Conservation (phyloP, 2,113 vertebrate species). For the Catharus fuscescens region DNA sequence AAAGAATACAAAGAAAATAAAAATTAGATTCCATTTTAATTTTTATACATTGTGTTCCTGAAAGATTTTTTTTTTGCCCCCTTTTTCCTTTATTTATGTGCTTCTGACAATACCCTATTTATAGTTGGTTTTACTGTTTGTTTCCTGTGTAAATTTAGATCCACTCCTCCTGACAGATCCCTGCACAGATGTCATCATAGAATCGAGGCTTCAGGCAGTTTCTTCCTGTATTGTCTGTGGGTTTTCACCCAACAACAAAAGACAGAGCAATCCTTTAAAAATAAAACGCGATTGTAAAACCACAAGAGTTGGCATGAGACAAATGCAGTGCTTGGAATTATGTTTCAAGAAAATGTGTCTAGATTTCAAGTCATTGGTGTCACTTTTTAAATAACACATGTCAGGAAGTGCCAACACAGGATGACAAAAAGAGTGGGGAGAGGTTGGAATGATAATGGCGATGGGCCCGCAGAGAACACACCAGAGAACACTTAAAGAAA, state of each 20-base stretch:
- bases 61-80: fast-evolving
- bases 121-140: constrained; percentile 52
- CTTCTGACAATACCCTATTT: constrained; percentile 52
- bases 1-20: neutral
- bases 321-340: constrained; percentile 52
- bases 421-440: constrained; percentile 70
- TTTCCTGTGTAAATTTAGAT: constrained; percentile 62
- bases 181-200: constrained; percentile 62
- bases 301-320: constrained; percentile 52
- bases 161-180: constrained; percentile 35
- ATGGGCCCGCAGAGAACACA: constrained; percentile 64
- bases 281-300: constrained; percentile 58
- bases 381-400: constrained; percentile 71
- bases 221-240: constrained; percentile 56
- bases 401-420: constrained; percentile 66
- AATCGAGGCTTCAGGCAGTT: constrained; percentile 54
- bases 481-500: constrained; percentile 67
- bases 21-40: neutral
- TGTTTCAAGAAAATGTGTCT: constrained; percentile 67
- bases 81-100: neutral
- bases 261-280: constrained; percentile 64
- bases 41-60: neutral
- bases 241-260: constrained; percentile 66
- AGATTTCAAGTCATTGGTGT: constrained; percentile 68
- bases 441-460: constrained; percentile 71